Evolutionary conservation across 2,797 vertebrate genomes (phyloP).

Genomic region (Acanthis flammea): DNA sequence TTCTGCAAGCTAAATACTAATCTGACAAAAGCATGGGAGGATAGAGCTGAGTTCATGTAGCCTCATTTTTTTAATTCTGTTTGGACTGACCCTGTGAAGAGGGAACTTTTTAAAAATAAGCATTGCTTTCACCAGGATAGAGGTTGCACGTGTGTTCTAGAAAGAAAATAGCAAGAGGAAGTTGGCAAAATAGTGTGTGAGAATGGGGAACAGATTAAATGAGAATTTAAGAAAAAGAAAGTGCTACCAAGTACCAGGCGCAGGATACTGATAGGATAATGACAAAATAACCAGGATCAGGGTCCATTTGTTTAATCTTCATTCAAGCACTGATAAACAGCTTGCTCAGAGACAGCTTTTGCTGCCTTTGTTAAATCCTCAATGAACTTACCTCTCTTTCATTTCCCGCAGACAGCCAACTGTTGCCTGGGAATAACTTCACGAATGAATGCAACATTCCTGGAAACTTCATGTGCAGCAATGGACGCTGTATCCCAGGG

Average conservation of each 20-base stretch:
- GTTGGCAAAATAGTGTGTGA: neutral
- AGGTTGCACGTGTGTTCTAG: neutral
- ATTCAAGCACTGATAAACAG: neutral
- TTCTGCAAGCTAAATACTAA: neutral
- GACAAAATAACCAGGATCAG: neutral
- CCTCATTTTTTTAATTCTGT: fast-evolving
- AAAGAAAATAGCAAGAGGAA: neutral
- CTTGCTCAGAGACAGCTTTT: neutral
- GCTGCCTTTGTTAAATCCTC: neutral
- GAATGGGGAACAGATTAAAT: neutral
- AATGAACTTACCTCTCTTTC: neutral
- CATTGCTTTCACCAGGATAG: neutral
- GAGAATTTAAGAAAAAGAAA: neutral
- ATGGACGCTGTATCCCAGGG: slow-evolving; percentile 91
- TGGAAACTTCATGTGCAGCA: slow-evolving; percentile 94
- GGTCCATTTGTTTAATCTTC: neutral
- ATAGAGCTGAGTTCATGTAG: neutral
- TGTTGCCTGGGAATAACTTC: slow-evolving; percentile 93
- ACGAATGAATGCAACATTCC: slow-evolving; percentile 96
- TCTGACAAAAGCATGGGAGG: neutral
- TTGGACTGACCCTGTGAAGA: neutral
- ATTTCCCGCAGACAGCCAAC: slow-evolving; percentile 85
- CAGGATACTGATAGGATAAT: neutral
- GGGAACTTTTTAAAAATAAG: neutral
- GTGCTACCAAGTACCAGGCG: neutral